Conservation (phyloP, 2,888 invertebrate species). For the Drosophila percnosoma region DNA sequence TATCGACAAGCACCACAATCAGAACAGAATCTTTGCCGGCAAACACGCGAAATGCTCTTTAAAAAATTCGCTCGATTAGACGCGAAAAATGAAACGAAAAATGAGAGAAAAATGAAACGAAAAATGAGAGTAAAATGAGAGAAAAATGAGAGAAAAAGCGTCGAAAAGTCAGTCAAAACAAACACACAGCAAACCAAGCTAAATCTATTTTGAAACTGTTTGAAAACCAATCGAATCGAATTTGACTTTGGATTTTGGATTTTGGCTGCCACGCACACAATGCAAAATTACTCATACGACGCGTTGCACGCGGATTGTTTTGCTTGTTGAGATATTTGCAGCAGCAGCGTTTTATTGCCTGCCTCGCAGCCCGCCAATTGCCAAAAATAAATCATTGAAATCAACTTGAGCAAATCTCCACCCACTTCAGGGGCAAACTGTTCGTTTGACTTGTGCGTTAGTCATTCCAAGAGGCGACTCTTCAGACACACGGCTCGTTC, state of each 20-base stretch:
- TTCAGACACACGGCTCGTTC: slow-evolving; percentile 7
- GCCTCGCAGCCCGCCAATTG: slow-evolving; percentile 23
- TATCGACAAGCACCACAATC: slow-evolving; percentile 8
- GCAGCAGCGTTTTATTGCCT: slow-evolving; percentile 16
- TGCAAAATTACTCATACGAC: slow-evolving; percentile 33
- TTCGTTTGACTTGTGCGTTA: slow-evolving; percentile 10
- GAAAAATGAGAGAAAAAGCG: slow-evolving; percentile 8
- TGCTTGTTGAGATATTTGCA: slow-evolving; percentile 4
- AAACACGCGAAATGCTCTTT: slow-evolving; percentile 1
- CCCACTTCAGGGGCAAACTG: slow-evolving; percentile 35
- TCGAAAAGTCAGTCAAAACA: slow-evolving; percentile 1
- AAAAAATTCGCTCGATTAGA: slow-evolving; percentile 7
- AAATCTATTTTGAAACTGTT: slow-evolving; percentile 52
- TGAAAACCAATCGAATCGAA: slow-evolving; percentile 39
- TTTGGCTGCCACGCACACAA: background rate
- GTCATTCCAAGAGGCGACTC: slow-evolving; percentile 21
- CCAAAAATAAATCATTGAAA: slow-evolving; percentile 41
- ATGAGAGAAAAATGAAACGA: background rate
- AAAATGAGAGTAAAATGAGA: slow-evolving; percentile 11
- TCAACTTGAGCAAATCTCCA: slow-evolving; percentile 37
- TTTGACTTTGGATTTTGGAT: slow-evolving; percentile 4
- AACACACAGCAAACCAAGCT: slow-evolving; percentile 11
- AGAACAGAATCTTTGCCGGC: background rate
- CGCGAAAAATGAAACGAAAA: slow-evolving; percentile 44
- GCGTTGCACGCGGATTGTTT: slow-evolving; percentile 10